Conservation (phyloP, 2,888 invertebrate genomes). For the Hemithea aestivaria region DNA sequence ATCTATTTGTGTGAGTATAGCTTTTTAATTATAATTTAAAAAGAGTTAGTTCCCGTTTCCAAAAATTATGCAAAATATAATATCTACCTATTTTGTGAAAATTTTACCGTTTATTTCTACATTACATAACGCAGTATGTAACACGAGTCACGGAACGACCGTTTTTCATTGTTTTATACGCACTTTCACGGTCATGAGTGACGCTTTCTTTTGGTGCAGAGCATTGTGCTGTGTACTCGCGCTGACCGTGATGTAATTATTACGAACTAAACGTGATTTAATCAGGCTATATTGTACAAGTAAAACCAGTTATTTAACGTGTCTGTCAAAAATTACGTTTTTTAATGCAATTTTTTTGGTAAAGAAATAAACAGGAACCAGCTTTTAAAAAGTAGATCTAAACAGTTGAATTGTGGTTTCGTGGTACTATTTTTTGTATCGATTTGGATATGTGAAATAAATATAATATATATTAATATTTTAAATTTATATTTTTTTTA, state of each 20-base stretch:
- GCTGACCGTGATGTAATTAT: conserved; percentile 37
- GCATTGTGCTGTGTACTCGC: conserved; percentile 19
- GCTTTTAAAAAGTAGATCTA: too few species aligned
- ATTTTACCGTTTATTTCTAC: conserved; percentile 21
- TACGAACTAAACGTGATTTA: conserved; percentile 12
- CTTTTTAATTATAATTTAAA: too few species aligned
- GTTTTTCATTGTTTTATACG: conserved; percentile 51
- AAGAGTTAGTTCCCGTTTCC: background rate
- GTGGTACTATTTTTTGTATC: too few species aligned
- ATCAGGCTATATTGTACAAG: conserved; percentile 8
- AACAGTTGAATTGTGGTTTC: too few species aligned
- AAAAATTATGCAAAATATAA: conserved; percentile 11
- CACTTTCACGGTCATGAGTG: conserved; percentile 70
- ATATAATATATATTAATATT: too few species aligned
- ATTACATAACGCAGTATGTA: conserved; percentile 12
- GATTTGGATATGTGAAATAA: too few species aligned
- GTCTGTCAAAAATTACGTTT: too few species aligned
- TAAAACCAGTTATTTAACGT: too few species aligned
- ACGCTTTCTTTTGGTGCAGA: conserved; percentile 52
- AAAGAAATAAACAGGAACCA: too few species aligned
- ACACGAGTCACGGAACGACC: conserved; percentile 39
- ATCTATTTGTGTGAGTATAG: too few species aligned
- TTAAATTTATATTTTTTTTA: too few species aligned
- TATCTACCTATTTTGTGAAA: conserved; percentile 18
- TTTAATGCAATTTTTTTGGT: too few species aligned